Percentiles rank a stretch among this genome's conserved stretches.
phyloP scores from a whole-genome alignment of 2,797 vertebrate genomes.

The Sebastes reedi region DNA sequence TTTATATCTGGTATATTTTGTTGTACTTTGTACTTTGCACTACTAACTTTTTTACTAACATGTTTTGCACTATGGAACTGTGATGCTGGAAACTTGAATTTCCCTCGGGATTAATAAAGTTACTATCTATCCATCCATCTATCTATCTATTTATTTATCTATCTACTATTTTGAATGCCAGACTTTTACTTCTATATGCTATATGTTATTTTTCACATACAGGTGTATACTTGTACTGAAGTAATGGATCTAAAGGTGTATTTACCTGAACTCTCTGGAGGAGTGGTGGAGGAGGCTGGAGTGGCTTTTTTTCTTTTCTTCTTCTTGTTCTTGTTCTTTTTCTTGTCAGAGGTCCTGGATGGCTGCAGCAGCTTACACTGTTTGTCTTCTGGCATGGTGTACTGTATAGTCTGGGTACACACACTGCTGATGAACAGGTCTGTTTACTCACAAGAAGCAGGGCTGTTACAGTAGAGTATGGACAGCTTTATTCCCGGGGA shows the following conservation, averaged over 20 bases:
- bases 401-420: neutral
- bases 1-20: too few relatives aligned
- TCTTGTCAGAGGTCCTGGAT: neutral
- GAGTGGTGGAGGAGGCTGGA: slow-evolving; percentile 1
- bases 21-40: too few relatives aligned
- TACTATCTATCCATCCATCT: too few relatives aligned
- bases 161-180: neutral
- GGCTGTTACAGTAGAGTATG: neutral
- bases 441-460: neutral
- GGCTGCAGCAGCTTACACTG: neutral
- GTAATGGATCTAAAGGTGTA: neutral
- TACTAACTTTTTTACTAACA: too few relatives aligned
- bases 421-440: neutral
- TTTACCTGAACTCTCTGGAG: slow-evolving; percentile 50
- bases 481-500: neutral
- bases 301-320: slow-evolving; percentile 42
- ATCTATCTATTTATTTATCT: too few relatives aligned
- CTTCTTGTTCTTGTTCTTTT: slow-evolving; percentile 47
- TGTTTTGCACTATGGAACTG: too few relatives aligned
- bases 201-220: neutral
- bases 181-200: neutral
- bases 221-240: neutral
- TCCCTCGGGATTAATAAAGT: too few relatives aligned
- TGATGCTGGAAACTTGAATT: too few relatives aligned
- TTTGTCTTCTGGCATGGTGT: slow-evolving; percentile 41